phyloP scores from a whole-genome alignment of 1,140 invertebrate species.

The Pollicipes pollicipes region DNA sequence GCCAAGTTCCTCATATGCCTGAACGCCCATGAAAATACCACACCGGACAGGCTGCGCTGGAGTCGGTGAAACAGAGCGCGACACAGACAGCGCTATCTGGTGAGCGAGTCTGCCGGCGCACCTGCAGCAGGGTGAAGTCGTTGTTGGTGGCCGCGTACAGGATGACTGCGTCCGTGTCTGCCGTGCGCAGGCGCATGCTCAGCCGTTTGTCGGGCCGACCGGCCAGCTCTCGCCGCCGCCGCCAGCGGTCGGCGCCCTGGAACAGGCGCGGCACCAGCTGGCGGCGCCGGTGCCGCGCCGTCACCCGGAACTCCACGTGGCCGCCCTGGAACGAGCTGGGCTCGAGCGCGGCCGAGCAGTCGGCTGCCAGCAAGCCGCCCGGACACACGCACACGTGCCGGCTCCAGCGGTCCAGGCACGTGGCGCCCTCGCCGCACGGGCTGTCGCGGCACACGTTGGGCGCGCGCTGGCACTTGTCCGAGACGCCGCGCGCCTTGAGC shows the following conservation, averaged over 20 bases:
- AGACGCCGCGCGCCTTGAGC: slow-evolving; percentile 45
- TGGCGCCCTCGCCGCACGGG: slow-evolving; percentile 30
- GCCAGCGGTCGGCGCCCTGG: slow-evolving; percentile 47
- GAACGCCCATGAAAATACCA: too few species aligned
- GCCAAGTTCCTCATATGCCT: too few species aligned
- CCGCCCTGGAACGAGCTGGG: slow-evolving; percentile 56
- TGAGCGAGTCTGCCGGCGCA: too few species aligned
- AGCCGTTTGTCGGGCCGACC: slow-evolving; percentile 42
- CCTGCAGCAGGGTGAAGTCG: slow-evolving; percentile 64
- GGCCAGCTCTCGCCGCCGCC: slow-evolving; percentile 15
- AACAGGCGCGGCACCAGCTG: slow-evolving; percentile 61
- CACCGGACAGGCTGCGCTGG: too few species aligned
- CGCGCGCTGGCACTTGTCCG: slow-evolving; percentile 50
- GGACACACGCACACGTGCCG: slow-evolving; percentile 34
- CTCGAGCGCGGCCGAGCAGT: slow-evolving; percentile 56
- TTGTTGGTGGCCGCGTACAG: slow-evolving; percentile 68
- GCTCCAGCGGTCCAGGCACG: slow-evolving; percentile 66
- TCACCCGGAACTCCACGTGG: slow-evolving; percentile 57
- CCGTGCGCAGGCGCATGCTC: slow-evolving; percentile 62
- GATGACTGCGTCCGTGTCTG: slow-evolving; percentile 51
- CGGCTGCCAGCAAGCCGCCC: slow-evolving; percentile 43
- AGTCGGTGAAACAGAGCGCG: too few species aligned
- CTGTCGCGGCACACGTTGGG: slow-evolving; percentile 29
- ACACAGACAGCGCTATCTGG: too few species aligned
- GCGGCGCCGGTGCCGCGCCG: slow-evolving; percentile 65